Conservation (phyloP, 2,888 invertebrate genomes). For the Ptychoptera albimana region DNA sequence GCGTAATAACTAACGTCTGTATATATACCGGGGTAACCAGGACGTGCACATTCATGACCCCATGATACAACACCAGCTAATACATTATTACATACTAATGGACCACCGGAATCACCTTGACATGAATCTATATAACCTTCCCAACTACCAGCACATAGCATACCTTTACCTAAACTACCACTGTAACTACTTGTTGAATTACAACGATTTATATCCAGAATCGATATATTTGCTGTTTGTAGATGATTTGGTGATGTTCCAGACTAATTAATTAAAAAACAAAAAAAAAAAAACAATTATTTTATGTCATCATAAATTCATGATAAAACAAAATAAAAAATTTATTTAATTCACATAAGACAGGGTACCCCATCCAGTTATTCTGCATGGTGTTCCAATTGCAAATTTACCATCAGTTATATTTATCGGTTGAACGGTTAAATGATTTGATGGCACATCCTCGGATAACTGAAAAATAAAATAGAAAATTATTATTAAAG, state of each 20-base stretch:
- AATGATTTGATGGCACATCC: conserved; percentile 19
- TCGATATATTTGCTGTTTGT: too few species aligned
- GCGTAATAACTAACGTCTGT: conserved; percentile 36
- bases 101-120: conserved; percentile 74
- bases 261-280: too few species aligned
- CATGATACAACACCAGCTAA: conserved; percentile 69
- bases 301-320: too few species aligned
- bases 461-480: conserved; percentile 12
- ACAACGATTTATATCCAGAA: too few species aligned
- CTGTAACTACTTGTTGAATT: conserved; percentile 14
- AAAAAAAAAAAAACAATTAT: too few species aligned
- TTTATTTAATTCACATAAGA: conserved; percentile 16
- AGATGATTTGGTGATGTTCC: too few species aligned
- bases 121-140: conserved; percentile 69
- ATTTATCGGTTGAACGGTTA: conserved; percentile 19
- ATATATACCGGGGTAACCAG: conserved; percentile 60
- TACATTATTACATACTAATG: conserved; percentile 44
- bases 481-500: not conserved
- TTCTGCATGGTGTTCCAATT: conserved; percentile 18
- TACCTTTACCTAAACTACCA: conserved; percentile 41
- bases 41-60: conserved; percentile 61
- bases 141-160: conserved; percentile 59
- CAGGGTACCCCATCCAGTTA: conserved; percentile 24
- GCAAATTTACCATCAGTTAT: conserved; percentile 12
- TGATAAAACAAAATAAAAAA: too few species aligned